phyloP scores from a whole-genome alignment of 2,797 vertebrate species.

The Sandelia bainsii region DNA sequence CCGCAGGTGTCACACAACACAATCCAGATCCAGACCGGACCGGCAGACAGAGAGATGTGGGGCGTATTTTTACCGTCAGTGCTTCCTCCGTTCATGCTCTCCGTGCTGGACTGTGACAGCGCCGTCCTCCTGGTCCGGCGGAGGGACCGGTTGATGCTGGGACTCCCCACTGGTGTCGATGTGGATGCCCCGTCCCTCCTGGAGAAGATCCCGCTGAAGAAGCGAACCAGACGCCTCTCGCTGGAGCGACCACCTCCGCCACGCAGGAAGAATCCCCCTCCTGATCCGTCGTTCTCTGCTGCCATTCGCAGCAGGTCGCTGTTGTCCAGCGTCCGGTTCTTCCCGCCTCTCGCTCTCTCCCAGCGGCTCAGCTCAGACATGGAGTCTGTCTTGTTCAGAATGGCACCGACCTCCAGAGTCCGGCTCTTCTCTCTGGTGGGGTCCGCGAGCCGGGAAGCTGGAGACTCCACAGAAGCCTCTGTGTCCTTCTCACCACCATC shows the following conservation, averaged over 20 bases:
- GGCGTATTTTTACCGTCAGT: slow-evolving; percentile 51
- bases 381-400: slow-evolving; percentile 84
- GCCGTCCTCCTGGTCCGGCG: slow-evolving; percentile 71
- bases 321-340: slow-evolving; percentile 94
- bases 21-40: background rate
- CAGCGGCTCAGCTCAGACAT: slow-evolving; percentile 84
- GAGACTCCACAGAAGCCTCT: slow-evolving; percentile 10
- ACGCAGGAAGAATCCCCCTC: slow-evolving; percentile 71
- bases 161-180: slow-evolving; percentile 77
- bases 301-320: slow-evolving; percentile 89
- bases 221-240: slow-evolving; percentile 89
- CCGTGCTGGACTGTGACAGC: slow-evolving; percentile 86
- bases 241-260: slow-evolving; percentile 64
- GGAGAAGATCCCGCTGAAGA: slow-evolving; percentile 94
- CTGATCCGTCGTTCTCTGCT: slow-evolving; percentile 63
- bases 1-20: no score
- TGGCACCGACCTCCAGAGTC: slow-evolving; percentile 87
- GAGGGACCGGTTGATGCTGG: slow-evolving; percentile 74
- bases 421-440: slow-evolving; percentile 80
- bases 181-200: slow-evolving; percentile 54
- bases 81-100: slow-evolving; percentile 87
- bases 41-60: background rate
- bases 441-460: background rate
- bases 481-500: background rate
- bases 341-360: slow-evolving; percentile 85